Evolutionary conservation across 1,140 invertebrate genomes (phyloP).

Genomic region (Diplogasteroides magnus): DNA sequence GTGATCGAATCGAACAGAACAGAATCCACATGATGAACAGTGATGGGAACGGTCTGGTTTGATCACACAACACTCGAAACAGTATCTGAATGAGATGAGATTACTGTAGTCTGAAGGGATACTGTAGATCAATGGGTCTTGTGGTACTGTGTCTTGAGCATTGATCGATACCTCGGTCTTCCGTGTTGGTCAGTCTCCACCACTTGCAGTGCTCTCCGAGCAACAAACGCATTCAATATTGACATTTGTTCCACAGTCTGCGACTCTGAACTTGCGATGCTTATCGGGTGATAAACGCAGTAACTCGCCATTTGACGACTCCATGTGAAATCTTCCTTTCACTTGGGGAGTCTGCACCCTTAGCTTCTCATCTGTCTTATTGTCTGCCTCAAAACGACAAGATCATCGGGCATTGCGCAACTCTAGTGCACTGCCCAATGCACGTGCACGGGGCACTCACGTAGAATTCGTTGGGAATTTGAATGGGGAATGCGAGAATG

Average conservation of each 20-base stretch:
- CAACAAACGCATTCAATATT: background rate
- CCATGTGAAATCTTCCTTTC: too few species aligned
- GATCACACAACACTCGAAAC: constrained; percentile 40
- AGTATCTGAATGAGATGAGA: constrained; percentile 39
- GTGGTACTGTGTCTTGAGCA: background rate
- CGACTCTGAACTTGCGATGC: too few species aligned
- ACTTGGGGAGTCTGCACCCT: too few species aligned
- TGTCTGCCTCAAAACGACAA: background rate
- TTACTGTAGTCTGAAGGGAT: background rate
- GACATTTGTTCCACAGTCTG: background rate
- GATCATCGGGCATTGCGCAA: too few species aligned
- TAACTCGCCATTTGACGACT: too few species aligned
- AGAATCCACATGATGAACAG: constrained; percentile 46
- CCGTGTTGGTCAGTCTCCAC: background rate
- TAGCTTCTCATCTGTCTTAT: background rate
- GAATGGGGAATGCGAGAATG: background rate
- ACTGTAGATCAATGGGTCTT: background rate
- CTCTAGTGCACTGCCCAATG: background rate
- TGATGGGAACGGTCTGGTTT: constrained; percentile 54
- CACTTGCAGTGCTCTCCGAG: background rate
- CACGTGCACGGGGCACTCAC: background rate
- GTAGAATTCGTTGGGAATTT: background rate
- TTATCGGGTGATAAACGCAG: too few species aligned
- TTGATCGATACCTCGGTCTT: background rate
- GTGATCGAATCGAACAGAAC: constrained; percentile 48